Evolutionary conservation across 2,113 vertebrate genomes (phyloP).

Genomic region (Nettapus auritus): DNA sequence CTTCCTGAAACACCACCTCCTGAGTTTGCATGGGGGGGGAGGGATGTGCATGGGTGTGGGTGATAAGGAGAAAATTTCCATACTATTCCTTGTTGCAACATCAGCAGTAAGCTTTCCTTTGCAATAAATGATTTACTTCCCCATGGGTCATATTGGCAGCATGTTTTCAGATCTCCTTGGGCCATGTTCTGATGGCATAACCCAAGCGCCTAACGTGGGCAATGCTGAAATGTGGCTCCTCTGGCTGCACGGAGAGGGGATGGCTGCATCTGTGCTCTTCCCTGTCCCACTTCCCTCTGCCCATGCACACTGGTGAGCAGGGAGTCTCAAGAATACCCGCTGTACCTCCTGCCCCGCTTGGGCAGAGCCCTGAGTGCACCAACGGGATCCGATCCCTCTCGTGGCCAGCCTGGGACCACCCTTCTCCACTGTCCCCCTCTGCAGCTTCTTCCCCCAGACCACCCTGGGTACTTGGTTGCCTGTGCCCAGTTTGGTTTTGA

Average conservation of each 20-base stretch:
- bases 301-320: not conserved
- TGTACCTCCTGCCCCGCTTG: not conserved
- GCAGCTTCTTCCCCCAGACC: not conserved
- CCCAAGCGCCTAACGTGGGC: accelerated
- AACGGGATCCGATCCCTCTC: not conserved
- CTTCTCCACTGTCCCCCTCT: too few species aligned
- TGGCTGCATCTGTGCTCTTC: accelerated
- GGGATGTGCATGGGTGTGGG: not conserved
- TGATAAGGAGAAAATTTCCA: constrained; percentile 10
- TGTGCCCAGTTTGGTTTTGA: not conserved
- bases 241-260: accelerated
- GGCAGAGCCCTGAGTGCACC: not conserved
- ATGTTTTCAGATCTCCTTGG: not conserved
- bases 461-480: not conserved
- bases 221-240: not conserved
- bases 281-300: not conserved
- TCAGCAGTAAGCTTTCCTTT: not conserved
- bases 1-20: not conserved
- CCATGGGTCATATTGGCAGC: accelerated
- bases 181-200: not conserved
- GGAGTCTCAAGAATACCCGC: not conserved
- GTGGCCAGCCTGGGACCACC: not conserved
- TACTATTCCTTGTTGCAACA: not conserved
- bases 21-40: accelerated
- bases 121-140: constrained; percentile 1